Evolutionary conservation across 2,888 invertebrate species (phyloP).

Genomic region (Oscheius myriophilus): DNA sequence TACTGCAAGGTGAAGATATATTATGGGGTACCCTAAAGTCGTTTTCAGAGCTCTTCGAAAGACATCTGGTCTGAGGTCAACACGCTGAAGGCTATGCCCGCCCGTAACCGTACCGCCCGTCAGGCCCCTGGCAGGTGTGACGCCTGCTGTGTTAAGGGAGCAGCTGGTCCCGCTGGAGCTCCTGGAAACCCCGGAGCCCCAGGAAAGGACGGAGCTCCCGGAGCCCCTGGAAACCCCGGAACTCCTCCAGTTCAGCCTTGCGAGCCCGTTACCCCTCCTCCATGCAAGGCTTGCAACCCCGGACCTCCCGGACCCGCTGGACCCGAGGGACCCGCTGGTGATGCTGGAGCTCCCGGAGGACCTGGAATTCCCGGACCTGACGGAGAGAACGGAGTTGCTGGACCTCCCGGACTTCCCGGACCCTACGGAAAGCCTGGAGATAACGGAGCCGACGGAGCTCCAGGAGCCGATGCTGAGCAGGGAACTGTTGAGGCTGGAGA

Average conservation of each 20-base stretch:
- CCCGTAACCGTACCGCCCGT: constrained; percentile 21
- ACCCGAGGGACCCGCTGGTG: constrained; percentile 5
- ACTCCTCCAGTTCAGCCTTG: constrained; percentile 40
- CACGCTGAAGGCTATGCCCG: background rate
- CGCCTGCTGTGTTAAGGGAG: constrained; percentile 37
- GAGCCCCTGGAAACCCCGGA: constrained; percentile 45
- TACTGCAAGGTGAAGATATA: constrained; percentile 2
- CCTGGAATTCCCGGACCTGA: constrained; percentile 11
- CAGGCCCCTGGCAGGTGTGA: constrained; percentile 28
- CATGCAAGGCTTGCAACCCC: constrained; percentile 41
- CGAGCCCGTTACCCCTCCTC: constrained; percentile 40
- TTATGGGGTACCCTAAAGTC: too few species aligned
- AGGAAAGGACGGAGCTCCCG: constrained; percentile 44
- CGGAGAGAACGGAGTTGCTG: background rate
- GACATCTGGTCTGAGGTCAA: constrained; percentile 13
- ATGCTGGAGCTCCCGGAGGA: constrained; percentile 1
- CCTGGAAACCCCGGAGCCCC: constrained; percentile 42
- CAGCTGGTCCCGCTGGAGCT: constrained; percentile 39
- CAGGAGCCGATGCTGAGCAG: constrained; percentile 39
- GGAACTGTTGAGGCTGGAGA: constrained; percentile 58
- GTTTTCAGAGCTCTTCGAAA: constrained; percentile 8
- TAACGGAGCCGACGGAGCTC: background rate
- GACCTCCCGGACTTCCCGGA: background rate
- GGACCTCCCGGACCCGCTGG: constrained; percentile 36
- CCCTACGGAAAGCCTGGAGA: constrained; percentile 10